These are phyloP conservation scores for Drosophila robusta DNA, from an alignment of 2,888 invertebrate species.

Conservation along the genomic window DNA sequence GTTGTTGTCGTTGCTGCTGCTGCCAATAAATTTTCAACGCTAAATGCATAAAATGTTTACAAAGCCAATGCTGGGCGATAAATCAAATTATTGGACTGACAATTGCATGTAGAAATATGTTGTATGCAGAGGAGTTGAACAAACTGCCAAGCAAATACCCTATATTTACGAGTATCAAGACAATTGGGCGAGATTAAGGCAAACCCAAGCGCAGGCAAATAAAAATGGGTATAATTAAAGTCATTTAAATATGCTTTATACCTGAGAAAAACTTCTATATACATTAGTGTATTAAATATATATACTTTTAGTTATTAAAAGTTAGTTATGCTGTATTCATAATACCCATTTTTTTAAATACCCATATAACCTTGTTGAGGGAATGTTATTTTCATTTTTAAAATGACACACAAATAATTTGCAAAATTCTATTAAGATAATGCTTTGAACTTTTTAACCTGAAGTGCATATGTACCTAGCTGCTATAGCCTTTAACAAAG, in stretches of 20 bases:
- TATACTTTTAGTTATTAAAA: no score
- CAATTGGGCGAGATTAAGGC: neutral
- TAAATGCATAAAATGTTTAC: constrained; percentile 68
- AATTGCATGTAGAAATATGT: constrained; percentile 33
- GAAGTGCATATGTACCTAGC: neutral
- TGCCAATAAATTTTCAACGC: constrained; percentile 62
- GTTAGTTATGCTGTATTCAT: no score
- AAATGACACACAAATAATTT: no score
- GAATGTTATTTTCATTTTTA: no score
- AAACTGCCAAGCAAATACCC: constrained; percentile 20
- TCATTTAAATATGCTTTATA: no score
- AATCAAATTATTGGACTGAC: constrained; percentile 55
- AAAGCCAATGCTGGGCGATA: constrained; percentile 50
- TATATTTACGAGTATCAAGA: neutral
- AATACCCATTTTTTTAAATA: no score
- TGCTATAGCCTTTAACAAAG: neutral
- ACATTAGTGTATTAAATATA: no score
- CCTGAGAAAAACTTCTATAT: no score
- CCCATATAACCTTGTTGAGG: no score
- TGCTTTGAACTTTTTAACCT: neutral
- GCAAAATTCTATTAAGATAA: no score
- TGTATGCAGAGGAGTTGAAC: neutral
- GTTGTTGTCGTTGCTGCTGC: constrained; percentile 8
- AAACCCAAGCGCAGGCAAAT: no score
- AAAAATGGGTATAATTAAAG: no score